phyloP scores from a whole-genome alignment of 2,888 invertebrate genomes.

The Phaedon cochleariae region DNA sequence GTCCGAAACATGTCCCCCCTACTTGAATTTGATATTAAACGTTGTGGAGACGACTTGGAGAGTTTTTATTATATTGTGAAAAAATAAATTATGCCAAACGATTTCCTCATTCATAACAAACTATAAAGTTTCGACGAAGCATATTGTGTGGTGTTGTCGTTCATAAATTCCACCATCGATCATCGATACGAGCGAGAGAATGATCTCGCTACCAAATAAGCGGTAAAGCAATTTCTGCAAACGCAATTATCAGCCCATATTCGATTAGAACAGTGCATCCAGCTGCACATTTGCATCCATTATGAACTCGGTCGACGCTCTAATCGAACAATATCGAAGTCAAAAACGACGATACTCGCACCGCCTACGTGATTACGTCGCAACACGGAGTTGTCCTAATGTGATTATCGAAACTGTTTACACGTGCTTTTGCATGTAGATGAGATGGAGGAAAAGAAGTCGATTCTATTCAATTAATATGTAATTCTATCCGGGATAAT shows the following conservation, averaged over 20 bases:
- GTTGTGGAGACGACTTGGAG: no score
- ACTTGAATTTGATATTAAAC: no score
- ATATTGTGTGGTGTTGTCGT: no score
- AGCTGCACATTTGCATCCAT: slow-evolving; percentile 34
- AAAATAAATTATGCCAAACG: no score
- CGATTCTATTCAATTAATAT: not conserved
- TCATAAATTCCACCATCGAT: no score
- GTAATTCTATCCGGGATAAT: not conserved
- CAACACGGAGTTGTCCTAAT: not conserved
- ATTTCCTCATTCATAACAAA: no score
- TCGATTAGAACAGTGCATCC: slow-evolving; percentile 33
- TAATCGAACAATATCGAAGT: slow-evolving; percentile 19
- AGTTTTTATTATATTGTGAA: no score
- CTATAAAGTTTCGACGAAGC: no score
- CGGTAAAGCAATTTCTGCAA: not conserved
- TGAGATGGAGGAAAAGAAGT: not conserved
- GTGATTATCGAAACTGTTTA: not conserved
- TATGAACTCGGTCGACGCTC: slow-evolving; percentile 12
- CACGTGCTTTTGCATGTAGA: slow-evolving; percentile 1
- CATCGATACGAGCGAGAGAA: not conserved
- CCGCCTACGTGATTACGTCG: not conserved
- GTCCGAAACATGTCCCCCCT: no score
- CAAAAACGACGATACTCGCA: not conserved
- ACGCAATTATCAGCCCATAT: slow-evolving; percentile 17
- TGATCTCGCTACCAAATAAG: slow-evolving; percentile 6